Base-by-base conservation (phyloP, 2,888 invertebrate genomes). In the Diplolepis rosae region DNA sequence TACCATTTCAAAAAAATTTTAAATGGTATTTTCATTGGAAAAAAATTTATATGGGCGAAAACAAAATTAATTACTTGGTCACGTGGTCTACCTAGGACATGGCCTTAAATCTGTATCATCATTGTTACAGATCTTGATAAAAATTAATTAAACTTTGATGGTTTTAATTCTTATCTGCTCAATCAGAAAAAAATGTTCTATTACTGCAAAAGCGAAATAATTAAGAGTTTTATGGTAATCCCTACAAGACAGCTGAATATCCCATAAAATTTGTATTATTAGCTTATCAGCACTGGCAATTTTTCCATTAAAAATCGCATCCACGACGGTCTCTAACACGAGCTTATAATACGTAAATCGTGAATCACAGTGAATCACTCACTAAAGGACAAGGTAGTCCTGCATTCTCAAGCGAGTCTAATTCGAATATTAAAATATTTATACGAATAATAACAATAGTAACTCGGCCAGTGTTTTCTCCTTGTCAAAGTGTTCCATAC, bases 401-500 rank as follows among this genome's bases (percentile, higher is more conserved):
- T 65, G 51, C 67, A 72, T 71, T 72, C 73, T 73, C 67, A 73
- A 68, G 66, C 50, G 68, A 65, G 30, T 52, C 61, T 61, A 61
- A 61, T 61, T 61, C 61, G 39, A 61, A 61, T 27, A 61, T 61
- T 61, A 61, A 61, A 61, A 61, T 35, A 61, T 61, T 61, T 27
- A 48, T 28, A 48, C 50, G 11, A 45, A 65, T 66, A 65, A 67
- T 39, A 65, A 54, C 5, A 52, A 45, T 51, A 56, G 65, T 68
- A 72, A 73, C 39, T 66, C 69, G 66, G 65, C 73, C 72, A 73
- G 70, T 71, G 66, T 71, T 72, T 67, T 73, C 66, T 73, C 76
- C 77, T 77, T 77, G 77, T 79, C 78, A 79, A 79, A 80, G 79
- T 76, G 78, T 76, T 75, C 72, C 77, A 70, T 77, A 71, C 71